Evolutionary conservation across 2,888 invertebrate species (phyloP).

Genomic region (Colletes collaris): DNA sequence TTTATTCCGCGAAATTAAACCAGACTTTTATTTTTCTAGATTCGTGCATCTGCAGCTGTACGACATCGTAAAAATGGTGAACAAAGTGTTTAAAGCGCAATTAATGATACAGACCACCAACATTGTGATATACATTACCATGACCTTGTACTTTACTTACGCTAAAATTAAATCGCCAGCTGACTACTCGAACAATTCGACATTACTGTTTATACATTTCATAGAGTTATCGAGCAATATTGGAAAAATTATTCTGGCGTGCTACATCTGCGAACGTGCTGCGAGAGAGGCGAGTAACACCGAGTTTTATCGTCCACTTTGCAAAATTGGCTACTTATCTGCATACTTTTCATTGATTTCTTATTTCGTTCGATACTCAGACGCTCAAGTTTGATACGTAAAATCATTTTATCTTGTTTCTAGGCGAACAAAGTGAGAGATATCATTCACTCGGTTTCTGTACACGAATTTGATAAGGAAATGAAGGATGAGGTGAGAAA

Average conservation of each 20-base stretch:
- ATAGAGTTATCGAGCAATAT: too few species aligned
- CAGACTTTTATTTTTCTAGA: too few species aligned
- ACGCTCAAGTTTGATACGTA: too few species aligned
- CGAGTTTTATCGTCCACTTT: too few species aligned
- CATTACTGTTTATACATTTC: too few species aligned
- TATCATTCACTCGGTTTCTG: slow-evolving; percentile 28
- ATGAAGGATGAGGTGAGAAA: slow-evolving; percentile 46
- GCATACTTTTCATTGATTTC: too few species aligned
- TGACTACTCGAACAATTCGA: background rate
- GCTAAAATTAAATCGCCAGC: background rate
- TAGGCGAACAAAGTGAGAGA: slow-evolving; percentile 34
- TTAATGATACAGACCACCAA: background rate
- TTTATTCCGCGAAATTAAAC: too few species aligned
- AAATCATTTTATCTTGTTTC: background rate
- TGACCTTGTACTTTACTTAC: slow-evolving; percentile 24
- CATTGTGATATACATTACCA: slow-evolving; percentile 3
- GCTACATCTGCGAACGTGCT: slow-evolving; percentile 21
- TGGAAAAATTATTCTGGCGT: background rate
- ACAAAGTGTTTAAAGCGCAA: slow-evolving; percentile 33
- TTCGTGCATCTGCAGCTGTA: slow-evolving; percentile 58
- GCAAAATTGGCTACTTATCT: too few species aligned
- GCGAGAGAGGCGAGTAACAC: slow-evolving; percentile 32
- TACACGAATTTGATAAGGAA: background rate
- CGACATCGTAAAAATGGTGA: slow-evolving; percentile 38
- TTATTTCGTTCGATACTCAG: too few species aligned